phyloP scores from a whole-genome alignment of 2,797 vertebrate species.

The Chaetophractus vellerosus region DNA sequence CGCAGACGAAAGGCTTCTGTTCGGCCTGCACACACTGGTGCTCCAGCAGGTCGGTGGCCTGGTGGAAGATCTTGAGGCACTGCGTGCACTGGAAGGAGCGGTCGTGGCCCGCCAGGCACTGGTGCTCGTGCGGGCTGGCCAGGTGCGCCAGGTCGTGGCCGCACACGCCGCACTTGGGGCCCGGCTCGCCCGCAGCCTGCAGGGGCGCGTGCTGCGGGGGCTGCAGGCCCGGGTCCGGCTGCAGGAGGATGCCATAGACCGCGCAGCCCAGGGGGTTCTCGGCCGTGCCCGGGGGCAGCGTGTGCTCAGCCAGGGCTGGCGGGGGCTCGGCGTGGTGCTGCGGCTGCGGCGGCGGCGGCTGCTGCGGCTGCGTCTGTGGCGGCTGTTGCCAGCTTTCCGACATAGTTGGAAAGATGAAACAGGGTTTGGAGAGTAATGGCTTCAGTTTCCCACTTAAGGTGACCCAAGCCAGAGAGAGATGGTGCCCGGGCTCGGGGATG shows the following conservation, averaged over 20 bases:
- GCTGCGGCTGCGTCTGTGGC: slow-evolving; percentile 84
- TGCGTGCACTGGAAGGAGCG: slow-evolving; percentile 99
- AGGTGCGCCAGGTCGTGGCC: slow-evolving; percentile 97
- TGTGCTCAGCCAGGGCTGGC: slow-evolving; percentile 94
- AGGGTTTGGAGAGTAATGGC: slow-evolving; percentile 87
- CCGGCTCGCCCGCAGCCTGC: slow-evolving; percentile 88
- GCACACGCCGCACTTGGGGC: slow-evolving; percentile 96
- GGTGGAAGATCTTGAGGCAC: slow-evolving; percentile 99
- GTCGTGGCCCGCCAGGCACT: slow-evolving; percentile 96
- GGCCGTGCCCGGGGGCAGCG: slow-evolving; percentile 92
- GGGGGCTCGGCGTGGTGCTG: slow-evolving; percentile 96
- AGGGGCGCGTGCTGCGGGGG: slow-evolving; percentile 91
- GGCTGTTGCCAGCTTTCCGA: slow-evolving; percentile 92
- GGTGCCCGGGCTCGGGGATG: background rate
- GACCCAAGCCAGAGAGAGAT: slow-evolving; percentile 77
- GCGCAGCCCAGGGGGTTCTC: slow-evolving; percentile 96
- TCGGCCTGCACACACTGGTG: slow-evolving; percentile 99
- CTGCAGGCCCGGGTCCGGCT: slow-evolving; percentile 94
- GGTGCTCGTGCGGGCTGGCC: slow-evolving; percentile 97
- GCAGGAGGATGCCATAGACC: slow-evolving; percentile 97
- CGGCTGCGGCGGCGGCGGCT: slow-evolving; percentile 88
- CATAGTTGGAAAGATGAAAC: slow-evolving; percentile 90
- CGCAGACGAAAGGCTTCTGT: slow-evolving; percentile 99
- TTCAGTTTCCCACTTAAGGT: slow-evolving; percentile 87
- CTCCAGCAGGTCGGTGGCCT: slow-evolving; percentile 97